Evolutionary conservation across 2,888 invertebrate genomes (phyloP).

Genomic region (Alentia gelatinosa): DNA sequence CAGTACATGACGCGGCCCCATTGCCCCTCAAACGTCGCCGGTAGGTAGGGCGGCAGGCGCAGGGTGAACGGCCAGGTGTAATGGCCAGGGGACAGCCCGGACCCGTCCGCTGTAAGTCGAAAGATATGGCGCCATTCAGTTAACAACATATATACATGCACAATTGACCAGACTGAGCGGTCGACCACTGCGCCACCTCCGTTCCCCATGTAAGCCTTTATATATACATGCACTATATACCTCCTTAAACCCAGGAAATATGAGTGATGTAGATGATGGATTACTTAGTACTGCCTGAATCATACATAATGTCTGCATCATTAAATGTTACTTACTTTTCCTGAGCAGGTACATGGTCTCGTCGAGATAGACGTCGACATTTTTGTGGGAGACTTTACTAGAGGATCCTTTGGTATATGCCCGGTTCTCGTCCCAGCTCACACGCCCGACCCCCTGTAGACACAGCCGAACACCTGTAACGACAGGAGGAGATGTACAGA

Average conservation of each 20-base stretch:
- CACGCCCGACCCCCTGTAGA: conserved; percentile 60
- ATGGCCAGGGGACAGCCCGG: conserved; percentile 56
- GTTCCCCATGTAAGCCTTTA: too few species aligned
- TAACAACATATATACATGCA: background rate
- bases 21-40: conserved; percentile 75
- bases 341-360: conserved; percentile 58
- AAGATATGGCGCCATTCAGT: background rate
- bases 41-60: conserved; percentile 83
- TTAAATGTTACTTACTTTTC: conserved; percentile 56
- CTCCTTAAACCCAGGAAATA: too few species aligned
- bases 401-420: conserved; percentile 64
- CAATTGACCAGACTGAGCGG: background rate
- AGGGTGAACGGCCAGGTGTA: conserved; percentile 85
- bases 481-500: too few species aligned
- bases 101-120: conserved; percentile 26
- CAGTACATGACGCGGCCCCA: conserved; percentile 88
- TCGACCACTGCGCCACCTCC: too few species aligned
- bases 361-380: conserved; percentile 62
- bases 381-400: conserved; percentile 63
- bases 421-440: conserved; percentile 63
- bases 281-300: too few species aligned
- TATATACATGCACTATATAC: background rate
- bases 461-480: conserved; percentile 58
- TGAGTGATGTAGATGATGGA: too few species aligned
- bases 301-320: too few species aligned